phyloP scores from a whole-genome alignment of 2,113 vertebrate species.

The Potamarius usumacintae region DNA sequence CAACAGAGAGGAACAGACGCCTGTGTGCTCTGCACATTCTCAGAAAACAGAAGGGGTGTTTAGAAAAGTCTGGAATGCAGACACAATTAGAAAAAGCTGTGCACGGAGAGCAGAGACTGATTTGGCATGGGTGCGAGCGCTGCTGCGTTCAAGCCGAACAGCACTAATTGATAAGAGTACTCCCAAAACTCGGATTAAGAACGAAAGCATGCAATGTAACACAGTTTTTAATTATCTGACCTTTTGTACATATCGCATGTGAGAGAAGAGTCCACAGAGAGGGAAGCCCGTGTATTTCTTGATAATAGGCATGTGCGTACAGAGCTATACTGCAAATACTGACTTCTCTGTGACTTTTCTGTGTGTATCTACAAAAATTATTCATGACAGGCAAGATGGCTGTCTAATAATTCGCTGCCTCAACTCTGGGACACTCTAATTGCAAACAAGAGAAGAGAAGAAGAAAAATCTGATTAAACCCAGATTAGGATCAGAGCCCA shows the following conservation, averaged over 20 bases:
- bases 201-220: slow-evolving; percentile 2
- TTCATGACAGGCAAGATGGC: slow-evolving; percentile 18
- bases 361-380: not conserved
- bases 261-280: slow-evolving; percentile 3
- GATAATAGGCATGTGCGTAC: slow-evolving; percentile 17
- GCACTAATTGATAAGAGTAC: slow-evolving; percentile 57
- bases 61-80: slow-evolving; percentile 51
- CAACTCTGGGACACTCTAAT: slow-evolving; percentile 51
- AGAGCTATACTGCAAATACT: not conserved
- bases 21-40: not conserved
- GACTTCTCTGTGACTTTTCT: not conserved
- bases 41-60: slow-evolving; percentile 39
- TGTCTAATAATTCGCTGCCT: slow-evolving; percentile 51
- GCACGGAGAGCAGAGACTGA: slow-evolving; percentile 35
- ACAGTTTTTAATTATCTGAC: slow-evolving; percentile 20
- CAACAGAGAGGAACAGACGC: slow-evolving; percentile 5
- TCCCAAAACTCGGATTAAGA: slow-evolving; percentile 40
- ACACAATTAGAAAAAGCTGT: slow-evolving; percentile 50
- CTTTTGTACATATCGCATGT: not conserved
- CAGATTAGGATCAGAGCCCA: slow-evolving; percentile 72
- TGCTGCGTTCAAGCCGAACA: slow-evolving; percentile 35
- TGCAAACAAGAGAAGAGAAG: slow-evolving; percentile 56
- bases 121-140: slow-evolving; percentile 33
- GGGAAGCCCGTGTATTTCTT: not conserved
- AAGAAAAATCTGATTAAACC: slow-evolving; percentile 69